A percentile compares a stretch with the other conserved stretches of the same genome.
phyloP scores from a whole-genome alignment of 1,140 invertebrate species.

The Drosophila obscura region DNA sequence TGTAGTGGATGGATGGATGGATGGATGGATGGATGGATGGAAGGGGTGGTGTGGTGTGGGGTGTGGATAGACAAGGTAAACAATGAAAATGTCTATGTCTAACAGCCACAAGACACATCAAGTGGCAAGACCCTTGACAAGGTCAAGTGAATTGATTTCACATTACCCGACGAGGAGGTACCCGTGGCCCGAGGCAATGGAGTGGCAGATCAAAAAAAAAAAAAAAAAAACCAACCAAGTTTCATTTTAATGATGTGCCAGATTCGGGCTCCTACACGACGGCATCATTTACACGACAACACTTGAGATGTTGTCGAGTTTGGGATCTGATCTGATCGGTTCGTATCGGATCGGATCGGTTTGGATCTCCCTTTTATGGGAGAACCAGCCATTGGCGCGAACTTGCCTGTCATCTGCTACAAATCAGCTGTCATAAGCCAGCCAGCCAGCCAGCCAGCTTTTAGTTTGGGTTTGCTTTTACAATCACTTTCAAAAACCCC shows the following conservation, averaged over 20 bases:
- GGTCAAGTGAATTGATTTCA: slow-evolving; percentile 62
- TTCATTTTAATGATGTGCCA: slow-evolving; percentile 74
- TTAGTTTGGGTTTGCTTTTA: slow-evolving; percentile 45
- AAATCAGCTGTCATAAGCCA: slow-evolving; percentile 78
- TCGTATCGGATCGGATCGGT: slow-evolving; percentile 4
- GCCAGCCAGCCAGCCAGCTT: slow-evolving; percentile 40
- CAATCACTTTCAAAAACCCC: slow-evolving; percentile 74
- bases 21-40: background rate
- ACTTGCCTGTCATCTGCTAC: slow-evolving; percentile 81
- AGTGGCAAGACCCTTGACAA: slow-evolving; percentile 53
- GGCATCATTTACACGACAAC: slow-evolving; percentile 60
- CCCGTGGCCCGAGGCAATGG: slow-evolving; percentile 13
- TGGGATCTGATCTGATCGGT: slow-evolving; percentile 34
- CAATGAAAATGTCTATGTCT: slow-evolving; percentile 51
- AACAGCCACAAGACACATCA: background rate
- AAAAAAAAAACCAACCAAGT: slow-evolving; percentile 17
- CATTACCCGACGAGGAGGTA: slow-evolving; percentile 6
- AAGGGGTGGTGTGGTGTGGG: background rate
- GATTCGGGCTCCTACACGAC: slow-evolving; percentile 46
- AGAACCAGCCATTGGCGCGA: slow-evolving; percentile 70
- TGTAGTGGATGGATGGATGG: background rate
- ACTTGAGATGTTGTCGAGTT: slow-evolving; percentile 16
- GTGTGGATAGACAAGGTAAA: slow-evolving; percentile 44
- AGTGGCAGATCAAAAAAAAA: slow-evolving; percentile 35
- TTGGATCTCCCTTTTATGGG: slow-evolving; percentile 66